Evolutionary conservation across 1,140 invertebrate genomes (phyloP).

Genomic region (Lordiphosa stackelbergi): DNA sequence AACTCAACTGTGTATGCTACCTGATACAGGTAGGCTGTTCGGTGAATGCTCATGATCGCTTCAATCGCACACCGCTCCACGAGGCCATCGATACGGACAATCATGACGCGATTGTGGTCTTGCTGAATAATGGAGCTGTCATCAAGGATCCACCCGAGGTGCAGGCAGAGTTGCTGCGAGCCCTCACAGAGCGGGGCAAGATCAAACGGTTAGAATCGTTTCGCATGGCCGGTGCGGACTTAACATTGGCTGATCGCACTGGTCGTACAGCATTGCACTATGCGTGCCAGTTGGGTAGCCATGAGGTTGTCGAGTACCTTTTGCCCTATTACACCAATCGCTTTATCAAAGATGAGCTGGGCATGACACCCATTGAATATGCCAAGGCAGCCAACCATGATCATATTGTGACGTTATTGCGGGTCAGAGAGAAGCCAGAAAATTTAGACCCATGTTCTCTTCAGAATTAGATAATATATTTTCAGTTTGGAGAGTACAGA

Average conservation of each 20-base stretch:
- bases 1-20: conserved; percentile 61
- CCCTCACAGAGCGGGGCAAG: conserved; percentile 80
- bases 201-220: conserved; percentile 80
- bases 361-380: conserved; percentile 78
- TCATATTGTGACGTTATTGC: conserved; percentile 32
- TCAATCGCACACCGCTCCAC: conserved; percentile 81
- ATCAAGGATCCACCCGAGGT: conserved; percentile 76
- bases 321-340: conserved; percentile 75
- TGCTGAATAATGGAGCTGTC: conserved; percentile 82
- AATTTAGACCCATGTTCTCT: conserved; percentile 2
- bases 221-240: conserved; percentile 81
- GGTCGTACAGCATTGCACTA: conserved; percentile 82
- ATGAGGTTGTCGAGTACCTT: conserved; percentile 75
- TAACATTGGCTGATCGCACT: conserved; percentile 80
- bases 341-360: conserved; percentile 74
- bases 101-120: conserved; percentile 80
- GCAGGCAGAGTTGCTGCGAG: conserved; percentile 81
- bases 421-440: conserved; percentile 22
- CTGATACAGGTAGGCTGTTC: conserved; percentile 88
- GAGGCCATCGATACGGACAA: conserved; percentile 82
- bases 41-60: conserved; percentile 82
- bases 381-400: conserved; percentile 64
- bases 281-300: conserved; percentile 78
- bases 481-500: too few relatives aligned
- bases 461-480: too few relatives aligned